Conservation (phyloP, 2,888 invertebrate species). For the Drosophila anomelani region DNA sequence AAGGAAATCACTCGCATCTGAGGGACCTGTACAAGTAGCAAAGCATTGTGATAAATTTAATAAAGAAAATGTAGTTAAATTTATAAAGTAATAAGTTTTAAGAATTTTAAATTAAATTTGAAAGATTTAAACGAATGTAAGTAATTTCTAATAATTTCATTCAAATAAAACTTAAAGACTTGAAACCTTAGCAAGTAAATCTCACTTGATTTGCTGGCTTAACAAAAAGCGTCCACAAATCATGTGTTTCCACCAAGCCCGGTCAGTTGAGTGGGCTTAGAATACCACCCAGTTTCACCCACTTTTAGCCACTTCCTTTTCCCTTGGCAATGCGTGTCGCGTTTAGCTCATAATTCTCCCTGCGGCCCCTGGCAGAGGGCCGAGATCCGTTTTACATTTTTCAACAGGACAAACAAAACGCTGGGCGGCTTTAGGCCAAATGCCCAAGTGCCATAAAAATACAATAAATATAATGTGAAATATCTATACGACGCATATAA, state of each 20-base stretch:
- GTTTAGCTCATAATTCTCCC: conserved; percentile 74
- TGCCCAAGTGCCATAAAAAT: conserved; percentile 75
- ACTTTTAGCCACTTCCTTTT: not conserved
- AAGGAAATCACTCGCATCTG: conserved; percentile 42
- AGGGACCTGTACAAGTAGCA: conserved; percentile 22
- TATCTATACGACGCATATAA: conserved; percentile 34
- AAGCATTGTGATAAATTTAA: conserved; percentile 74
- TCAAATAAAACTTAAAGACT: conserved; percentile 27
- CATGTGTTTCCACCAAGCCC: conserved; percentile 41
- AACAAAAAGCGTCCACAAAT: conserved; percentile 61
- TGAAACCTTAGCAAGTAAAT: conserved; percentile 41
- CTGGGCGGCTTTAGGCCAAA: conserved; percentile 59
- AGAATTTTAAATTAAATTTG: not conserved
- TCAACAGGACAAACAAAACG: conserved; percentile 64
- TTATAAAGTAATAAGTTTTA: not conserved
- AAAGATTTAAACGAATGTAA: not conserved
- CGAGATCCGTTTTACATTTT: conserved; percentile 67
- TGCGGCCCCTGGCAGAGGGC: conserved; percentile 34
- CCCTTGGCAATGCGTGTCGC: conserved; percentile 63
- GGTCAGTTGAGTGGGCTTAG: conserved; percentile 6
- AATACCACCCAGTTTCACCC: conserved; percentile 3
- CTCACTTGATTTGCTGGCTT: conserved; percentile 58
- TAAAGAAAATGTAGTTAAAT: conserved; percentile 57
- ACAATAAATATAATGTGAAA: conserved; percentile 67
- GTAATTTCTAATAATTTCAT: not conserved